Conservation (phyloP, 1,140 invertebrate species). For the Neodiprion fabricii region DNA sequence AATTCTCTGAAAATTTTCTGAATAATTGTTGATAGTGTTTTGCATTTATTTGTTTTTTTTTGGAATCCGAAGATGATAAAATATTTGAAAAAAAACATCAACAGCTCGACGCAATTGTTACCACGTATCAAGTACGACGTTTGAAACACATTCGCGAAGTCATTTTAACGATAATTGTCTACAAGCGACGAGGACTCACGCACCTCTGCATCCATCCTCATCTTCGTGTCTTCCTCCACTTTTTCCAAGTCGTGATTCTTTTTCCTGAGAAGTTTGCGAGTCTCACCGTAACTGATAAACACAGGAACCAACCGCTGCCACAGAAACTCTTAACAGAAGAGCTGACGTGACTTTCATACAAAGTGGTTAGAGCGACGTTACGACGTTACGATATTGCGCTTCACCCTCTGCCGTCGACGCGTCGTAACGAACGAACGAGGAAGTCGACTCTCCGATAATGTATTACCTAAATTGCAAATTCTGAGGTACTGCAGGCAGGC, state of each 20-base stretch:
- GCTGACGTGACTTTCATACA: background rate
- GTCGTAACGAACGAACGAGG: constrained; percentile 6
- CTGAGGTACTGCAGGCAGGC: background rate
- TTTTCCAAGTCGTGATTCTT: background rate
- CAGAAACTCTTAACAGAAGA: background rate
- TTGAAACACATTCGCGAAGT: no score
- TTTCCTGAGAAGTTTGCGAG: no score
- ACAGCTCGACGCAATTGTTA: no score
- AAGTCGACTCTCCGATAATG: constrained; percentile 10
- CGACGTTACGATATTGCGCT: constrained; percentile 15
- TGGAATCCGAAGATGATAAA: no score
- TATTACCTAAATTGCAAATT: constrained; percentile 14
- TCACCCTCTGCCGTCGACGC: constrained; percentile 12
- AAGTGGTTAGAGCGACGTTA: background rate
- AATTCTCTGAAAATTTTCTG: no score
- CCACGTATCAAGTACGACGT: no score
- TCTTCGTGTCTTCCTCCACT: background rate
- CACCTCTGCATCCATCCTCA: background rate
- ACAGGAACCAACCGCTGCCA: background rate
- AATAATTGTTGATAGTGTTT: no score
- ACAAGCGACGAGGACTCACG: no score
- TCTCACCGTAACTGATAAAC: background rate
- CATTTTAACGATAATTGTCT: no score
- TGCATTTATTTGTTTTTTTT: no score
- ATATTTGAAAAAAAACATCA: no score